phyloP scores from a whole-genome alignment of 1,140 invertebrate genomes.

The Drosophila sturtevanti region DNA sequence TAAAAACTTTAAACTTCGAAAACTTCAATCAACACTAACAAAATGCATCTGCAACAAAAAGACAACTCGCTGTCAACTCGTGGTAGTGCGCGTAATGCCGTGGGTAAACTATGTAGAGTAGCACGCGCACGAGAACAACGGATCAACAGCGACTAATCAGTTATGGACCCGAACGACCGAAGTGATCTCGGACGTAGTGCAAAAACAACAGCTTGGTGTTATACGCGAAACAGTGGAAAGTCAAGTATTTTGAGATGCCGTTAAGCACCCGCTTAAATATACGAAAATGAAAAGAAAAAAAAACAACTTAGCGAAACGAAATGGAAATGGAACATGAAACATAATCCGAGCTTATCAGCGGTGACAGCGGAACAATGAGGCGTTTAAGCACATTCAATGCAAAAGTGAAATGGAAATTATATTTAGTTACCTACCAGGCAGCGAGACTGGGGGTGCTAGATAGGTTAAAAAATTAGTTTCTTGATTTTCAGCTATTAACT shows the following conservation, averaged over 20 bases:
- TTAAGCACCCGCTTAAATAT: constrained; percentile 71
- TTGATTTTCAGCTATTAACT: background rate
- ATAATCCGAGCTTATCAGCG: constrained; percentile 15
- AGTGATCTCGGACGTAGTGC: background rate
- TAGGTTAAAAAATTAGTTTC: background rate
- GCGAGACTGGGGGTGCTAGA: background rate
- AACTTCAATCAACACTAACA: constrained; percentile 5
- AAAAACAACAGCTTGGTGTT: constrained; percentile 34
- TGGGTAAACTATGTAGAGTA: background rate
- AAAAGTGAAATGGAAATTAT: constrained; percentile 15
- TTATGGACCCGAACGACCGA: background rate
- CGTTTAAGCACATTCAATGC: constrained; percentile 34
- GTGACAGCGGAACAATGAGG: constrained; percentile 38
- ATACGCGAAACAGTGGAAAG: constrained; percentile 59
- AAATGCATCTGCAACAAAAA: constrained; percentile 16
- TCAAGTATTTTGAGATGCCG: constrained; percentile 59
- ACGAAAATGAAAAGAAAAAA: constrained; percentile 29
- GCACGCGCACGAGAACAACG: background rate
- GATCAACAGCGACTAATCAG: constrained; percentile 26
- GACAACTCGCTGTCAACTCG: background rate
- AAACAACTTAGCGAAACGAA: constrained; percentile 15
- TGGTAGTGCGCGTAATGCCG: background rate
- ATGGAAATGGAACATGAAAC: background rate
- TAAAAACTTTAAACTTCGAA: constrained; percentile 39
- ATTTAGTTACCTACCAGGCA: background rate